Conservation (phyloP, 1,140 invertebrate genomes). For the Conus betulinus region DNA sequence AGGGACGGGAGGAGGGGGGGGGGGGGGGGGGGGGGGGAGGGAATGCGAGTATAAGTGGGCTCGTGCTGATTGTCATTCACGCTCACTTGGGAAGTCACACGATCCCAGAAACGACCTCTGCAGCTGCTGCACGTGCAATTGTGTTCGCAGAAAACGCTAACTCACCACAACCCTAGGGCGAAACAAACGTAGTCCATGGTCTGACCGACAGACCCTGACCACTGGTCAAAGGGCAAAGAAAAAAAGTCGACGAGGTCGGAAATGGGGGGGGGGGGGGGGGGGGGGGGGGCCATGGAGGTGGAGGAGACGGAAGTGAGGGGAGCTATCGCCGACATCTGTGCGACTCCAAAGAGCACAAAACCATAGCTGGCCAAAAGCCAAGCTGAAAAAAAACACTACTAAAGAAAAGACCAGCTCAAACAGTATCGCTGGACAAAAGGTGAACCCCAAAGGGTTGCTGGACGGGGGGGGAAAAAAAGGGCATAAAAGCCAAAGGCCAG, state of each 20-base stretch:
- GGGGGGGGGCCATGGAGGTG: background rate
- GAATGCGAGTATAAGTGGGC: background rate
- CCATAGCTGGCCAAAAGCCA: background rate
- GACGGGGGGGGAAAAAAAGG: background rate
- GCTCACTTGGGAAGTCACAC: background rate
- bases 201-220: background rate
- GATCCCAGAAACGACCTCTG: background rate
- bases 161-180: background rate
- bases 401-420: background rate
- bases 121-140: background rate
- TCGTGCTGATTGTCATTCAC: too few relatives aligned
- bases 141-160: background rate
- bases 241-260: background rate
- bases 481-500: background rate
- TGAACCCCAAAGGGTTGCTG: background rate
- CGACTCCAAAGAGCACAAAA: background rate
- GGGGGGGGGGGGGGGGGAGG: background rate
- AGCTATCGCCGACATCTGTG: background rate
- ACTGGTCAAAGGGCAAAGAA: background rate
- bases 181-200: background rate
- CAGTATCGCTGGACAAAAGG: background rate
- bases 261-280: background rate
- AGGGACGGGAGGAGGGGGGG: too few relatives aligned
- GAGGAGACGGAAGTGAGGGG: too few relatives aligned
- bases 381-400: background rate